Percentiles rank a stretch among this genome's conserved stretches.
Conservation (phyloP, 2,113 vertebrate genomes). For the Mus pahari region DNA sequence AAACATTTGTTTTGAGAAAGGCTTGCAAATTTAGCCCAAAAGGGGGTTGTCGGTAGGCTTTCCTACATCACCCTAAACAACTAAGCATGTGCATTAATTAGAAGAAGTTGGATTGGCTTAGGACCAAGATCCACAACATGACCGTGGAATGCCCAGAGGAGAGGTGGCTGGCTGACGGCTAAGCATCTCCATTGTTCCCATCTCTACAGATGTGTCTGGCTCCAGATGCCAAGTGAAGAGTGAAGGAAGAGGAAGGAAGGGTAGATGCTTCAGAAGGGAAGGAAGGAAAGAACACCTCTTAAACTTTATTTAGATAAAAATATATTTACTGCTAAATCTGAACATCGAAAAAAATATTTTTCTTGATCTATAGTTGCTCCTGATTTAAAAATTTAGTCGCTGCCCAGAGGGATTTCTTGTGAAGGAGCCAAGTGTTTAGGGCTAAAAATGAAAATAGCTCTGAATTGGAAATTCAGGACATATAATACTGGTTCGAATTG, state of each 20-base stretch:
- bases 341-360: background rate
- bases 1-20: background rate
- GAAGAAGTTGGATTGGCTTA: background rate
- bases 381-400: conserved; percentile 61
- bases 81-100: background rate
- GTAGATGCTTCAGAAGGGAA: background rate
- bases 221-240: background rate
- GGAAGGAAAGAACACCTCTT: background rate
- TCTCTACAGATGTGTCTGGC: background rate
- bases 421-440: conserved; percentile 46
- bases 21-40: background rate
- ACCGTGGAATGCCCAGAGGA: background rate
- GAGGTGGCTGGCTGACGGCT: too few relatives aligned
- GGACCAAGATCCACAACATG: background rate
- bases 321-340: background rate
- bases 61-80: background rate
- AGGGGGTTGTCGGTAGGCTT: background rate
- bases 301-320: conserved; percentile 53
- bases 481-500: conserved; percentile 25
- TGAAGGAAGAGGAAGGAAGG: conserved; percentile 20
- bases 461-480: conserved; percentile 51
- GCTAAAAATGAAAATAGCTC: conserved; percentile 13
- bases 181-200: background rate
- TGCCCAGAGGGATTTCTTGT: conserved; percentile 11
- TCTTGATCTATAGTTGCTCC: conserved; percentile 32